Percentiles rank a stretch among this genome's conserved stretches.
Conservation (phyloP, 2,113 vertebrate species). For the Brachyistius frenatus region DNA sequence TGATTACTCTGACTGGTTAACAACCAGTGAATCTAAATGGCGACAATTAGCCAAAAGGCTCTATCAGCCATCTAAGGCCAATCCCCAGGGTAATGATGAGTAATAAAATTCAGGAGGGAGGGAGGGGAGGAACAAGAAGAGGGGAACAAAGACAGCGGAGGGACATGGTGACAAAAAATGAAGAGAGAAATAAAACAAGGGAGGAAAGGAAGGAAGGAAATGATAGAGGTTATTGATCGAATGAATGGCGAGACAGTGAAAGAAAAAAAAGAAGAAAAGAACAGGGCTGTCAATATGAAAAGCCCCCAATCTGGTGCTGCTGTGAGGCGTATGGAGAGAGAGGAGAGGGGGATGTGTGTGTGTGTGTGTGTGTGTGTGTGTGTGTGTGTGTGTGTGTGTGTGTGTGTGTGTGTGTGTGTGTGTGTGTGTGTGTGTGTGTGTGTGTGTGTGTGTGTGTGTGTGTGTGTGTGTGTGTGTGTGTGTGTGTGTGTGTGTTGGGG, state of each 20-base stretch:
- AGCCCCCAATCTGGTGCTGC: conserved; percentile 61
- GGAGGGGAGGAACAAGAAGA: conserved; percentile 34
- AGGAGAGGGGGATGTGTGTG: conserved; percentile 22
- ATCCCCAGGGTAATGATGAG: conserved; percentile 83
- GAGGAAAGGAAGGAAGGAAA: not conserved
- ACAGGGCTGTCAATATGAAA: conserved; percentile 62
- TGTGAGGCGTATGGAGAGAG: conserved; percentile 44
- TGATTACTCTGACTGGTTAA: conserved; percentile 77
- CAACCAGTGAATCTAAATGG: conserved; percentile 86
- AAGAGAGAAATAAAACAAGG: conserved; percentile 11
- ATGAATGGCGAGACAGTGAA: conserved; percentile 39
- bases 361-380: conserved; percentile 19
- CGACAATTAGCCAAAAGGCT: conserved; percentile 86
- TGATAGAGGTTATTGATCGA: conserved; percentile 37
- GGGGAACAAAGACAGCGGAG: conserved; percentile 52
- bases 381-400: not conserved
- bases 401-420: conserved; percentile 4
- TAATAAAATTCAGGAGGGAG: conserved; percentile 75
- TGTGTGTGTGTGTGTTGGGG: conserved; percentile 2
- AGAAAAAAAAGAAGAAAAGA: conserved; percentile 58
- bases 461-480: conserved; percentile 25
- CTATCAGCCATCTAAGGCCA: conserved; percentile 83
- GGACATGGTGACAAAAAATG: conserved; percentile 9
- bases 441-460: conserved; percentile 24
- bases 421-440: not conserved